Evolutionary conservation across 2,113 vertebrate species (phyloP).

Genomic region (Tragulus kanchil): DNA sequence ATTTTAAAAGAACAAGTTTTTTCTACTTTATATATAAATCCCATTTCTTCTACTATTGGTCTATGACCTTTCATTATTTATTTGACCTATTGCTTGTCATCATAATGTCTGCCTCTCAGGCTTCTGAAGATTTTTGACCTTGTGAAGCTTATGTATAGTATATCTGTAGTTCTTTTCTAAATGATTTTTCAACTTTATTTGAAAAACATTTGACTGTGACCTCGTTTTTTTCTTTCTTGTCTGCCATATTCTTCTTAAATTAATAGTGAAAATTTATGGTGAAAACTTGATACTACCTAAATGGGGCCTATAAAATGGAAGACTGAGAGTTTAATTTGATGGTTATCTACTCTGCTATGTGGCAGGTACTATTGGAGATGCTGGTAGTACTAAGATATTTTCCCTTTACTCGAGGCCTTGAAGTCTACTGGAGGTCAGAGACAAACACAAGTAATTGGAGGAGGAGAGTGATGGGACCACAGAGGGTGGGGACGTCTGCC

Average conservation of each 20-base stretch:
- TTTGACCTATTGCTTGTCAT: not conserved
- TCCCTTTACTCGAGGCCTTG: not conserved
- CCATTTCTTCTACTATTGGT: not conserved
- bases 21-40: not conserved
- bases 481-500: not conserved
- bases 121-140: not conserved
- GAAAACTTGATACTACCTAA: not conserved
- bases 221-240: not conserved
- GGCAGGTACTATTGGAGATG: not conserved
- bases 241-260: not conserved
- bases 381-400: not conserved
- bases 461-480: not conserved
- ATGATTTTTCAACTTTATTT: not conserved
- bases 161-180: not conserved
- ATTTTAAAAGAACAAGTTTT: slow-evolving; percentile 11
- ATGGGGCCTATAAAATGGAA: not conserved
- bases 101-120: not conserved
- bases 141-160: not conserved
- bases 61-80: not conserved
- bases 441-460: not conserved
- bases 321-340: not conserved
- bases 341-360: not conserved
- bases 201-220: not conserved
- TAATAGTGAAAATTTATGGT: not conserved
- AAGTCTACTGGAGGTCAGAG: not conserved